A percentile compares a stretch with the other conserved stretches of the same genome.
These are phyloP conservation scores for Pitangus sulphuratus DNA, from an alignment of 2,797 vertebrate genomes.

Conservation along the genomic window DNA sequence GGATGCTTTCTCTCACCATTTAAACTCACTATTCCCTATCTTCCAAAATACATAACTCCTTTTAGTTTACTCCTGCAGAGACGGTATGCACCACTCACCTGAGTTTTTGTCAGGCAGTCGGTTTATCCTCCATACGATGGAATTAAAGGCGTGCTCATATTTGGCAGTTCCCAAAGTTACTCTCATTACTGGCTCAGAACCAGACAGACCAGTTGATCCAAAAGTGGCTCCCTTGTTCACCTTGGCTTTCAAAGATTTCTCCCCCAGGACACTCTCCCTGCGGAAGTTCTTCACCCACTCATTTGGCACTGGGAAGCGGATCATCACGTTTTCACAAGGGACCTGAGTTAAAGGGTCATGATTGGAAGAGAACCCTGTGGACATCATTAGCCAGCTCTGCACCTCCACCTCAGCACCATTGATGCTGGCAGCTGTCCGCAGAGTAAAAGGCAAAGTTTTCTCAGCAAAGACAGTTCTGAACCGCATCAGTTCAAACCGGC, in stretches of 20 bases:
- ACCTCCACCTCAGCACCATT: slow-evolving; percentile 87
- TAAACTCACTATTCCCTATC: background rate
- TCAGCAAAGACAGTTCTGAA: slow-evolving; percentile 85
- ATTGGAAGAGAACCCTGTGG: slow-evolving; percentile 85
- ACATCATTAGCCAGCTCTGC: slow-evolving; percentile 91
- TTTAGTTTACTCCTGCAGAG: background rate
- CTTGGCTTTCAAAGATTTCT: slow-evolving; percentile 89
- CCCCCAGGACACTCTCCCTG: slow-evolving; percentile 84
- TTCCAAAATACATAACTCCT: background rate
- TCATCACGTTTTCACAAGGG: slow-evolving; percentile 88
- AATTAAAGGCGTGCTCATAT: slow-evolving; percentile 88
- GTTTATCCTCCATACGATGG: slow-evolving; percentile 90
- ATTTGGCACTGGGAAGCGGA: slow-evolving; percentile 86
- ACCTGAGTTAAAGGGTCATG: slow-evolving; percentile 83
- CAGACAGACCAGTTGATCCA: slow-evolving; percentile 81
- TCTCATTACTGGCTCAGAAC: slow-evolving; percentile 90
- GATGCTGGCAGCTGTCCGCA: slow-evolving; percentile 84
- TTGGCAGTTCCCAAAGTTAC: slow-evolving; percentile 90
- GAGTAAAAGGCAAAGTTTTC: slow-evolving; percentile 86
- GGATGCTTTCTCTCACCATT: background rate
- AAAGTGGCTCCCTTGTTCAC: slow-evolving; percentile 90
- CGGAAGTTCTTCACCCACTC: slow-evolving; percentile 92
- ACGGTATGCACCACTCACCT: slow-evolving; percentile 74
- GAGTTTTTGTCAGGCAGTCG: slow-evolving; percentile 91
- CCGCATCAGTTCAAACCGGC: slow-evolving; percentile 86